Conservation (phyloP, 2,113 vertebrate genomes). For the Gavialis gangeticus region DNA sequence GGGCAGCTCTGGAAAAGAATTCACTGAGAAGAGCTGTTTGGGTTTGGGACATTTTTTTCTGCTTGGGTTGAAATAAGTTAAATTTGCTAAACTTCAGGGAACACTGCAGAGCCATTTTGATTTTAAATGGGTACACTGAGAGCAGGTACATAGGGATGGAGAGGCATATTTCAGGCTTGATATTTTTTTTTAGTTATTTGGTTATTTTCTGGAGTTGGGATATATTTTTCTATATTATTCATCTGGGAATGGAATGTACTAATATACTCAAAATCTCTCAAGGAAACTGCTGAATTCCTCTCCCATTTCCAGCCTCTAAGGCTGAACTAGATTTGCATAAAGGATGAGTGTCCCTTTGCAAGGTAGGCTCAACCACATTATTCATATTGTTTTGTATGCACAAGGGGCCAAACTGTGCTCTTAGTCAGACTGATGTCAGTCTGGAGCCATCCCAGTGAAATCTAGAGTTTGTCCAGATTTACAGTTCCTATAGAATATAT, state of each 20-base stretch:
- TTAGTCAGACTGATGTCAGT: not conserved
- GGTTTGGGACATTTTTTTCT: not conserved
- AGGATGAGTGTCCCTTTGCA: not conserved
- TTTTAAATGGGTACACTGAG: not conserved
- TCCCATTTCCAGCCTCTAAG: fast-evolving
- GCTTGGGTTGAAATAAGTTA: not conserved
- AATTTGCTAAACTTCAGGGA: not conserved
- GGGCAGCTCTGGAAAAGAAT: not conserved
- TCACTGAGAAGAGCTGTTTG: not conserved
- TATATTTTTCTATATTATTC: not conserved
- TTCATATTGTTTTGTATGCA: not conserved
- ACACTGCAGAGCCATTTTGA: not conserved
- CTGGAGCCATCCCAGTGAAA: fast-evolving
- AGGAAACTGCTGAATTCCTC: not conserved
- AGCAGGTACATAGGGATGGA: not conserved
- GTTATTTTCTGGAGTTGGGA: not conserved
- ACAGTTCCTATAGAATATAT: not conserved
- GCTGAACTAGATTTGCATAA: not conserved
- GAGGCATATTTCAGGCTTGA: not conserved
- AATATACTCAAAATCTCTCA: not conserved
- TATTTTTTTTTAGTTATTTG: not conserved
- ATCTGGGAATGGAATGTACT: not conserved
- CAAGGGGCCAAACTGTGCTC: not conserved
- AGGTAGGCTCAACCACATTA: not conserved
- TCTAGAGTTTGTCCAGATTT: not conserved